phyloP scores from a whole-genome alignment of 1,140 invertebrate genomes.

The Pogonus chalceus region DNA sequence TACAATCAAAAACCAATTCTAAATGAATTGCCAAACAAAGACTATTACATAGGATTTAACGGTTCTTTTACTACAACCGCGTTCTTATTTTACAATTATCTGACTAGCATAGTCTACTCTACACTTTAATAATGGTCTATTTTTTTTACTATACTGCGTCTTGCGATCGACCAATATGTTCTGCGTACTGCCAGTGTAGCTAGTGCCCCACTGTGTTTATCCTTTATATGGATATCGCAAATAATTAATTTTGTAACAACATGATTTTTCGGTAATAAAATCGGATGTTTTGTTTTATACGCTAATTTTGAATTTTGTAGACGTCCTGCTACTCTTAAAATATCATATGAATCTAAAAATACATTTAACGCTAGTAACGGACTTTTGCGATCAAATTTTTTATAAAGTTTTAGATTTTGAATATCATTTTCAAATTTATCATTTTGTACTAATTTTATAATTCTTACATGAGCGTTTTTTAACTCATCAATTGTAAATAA shows the following conservation, averaged over 20 bases:
- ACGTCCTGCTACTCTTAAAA: slow-evolving; percentile 20
- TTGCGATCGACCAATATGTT: no score
- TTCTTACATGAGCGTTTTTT: neutral
- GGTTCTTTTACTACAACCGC: slow-evolving; percentile 20
- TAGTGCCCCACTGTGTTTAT: no score
- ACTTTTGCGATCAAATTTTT: neutral
- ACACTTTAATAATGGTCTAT: slow-evolving; percentile 17
- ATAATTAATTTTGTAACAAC: slow-evolving; percentile 11
- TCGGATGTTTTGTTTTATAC: slow-evolving; percentile 12
- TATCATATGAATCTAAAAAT: slow-evolving; percentile 15
- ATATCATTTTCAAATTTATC: slow-evolving; percentile 7
- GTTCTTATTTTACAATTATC: slow-evolving; percentile 18
- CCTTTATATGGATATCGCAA: neutral
- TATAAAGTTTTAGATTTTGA: slow-evolving; percentile 6
- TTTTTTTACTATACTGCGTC: neutral
- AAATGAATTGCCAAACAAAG: slow-evolving; percentile 24
- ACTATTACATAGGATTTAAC: slow-evolving; percentile 16
- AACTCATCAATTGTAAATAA: neutral
- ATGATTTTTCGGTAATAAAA: slow-evolving; percentile 14
- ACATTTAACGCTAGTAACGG: no score
- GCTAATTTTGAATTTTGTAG: slow-evolving; percentile 14
- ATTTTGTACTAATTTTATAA: slow-evolving; percentile 9
- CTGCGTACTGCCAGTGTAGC: no score
- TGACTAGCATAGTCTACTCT: slow-evolving; percentile 28
- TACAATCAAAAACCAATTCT: no score